Percentiles rank a stretch among this genome's conserved stretches.
These are phyloP conservation scores for Sebastes hubbsi DNA, from an alignment of 2,797 vertebrate species.

Conservation along the genomic window DNA sequence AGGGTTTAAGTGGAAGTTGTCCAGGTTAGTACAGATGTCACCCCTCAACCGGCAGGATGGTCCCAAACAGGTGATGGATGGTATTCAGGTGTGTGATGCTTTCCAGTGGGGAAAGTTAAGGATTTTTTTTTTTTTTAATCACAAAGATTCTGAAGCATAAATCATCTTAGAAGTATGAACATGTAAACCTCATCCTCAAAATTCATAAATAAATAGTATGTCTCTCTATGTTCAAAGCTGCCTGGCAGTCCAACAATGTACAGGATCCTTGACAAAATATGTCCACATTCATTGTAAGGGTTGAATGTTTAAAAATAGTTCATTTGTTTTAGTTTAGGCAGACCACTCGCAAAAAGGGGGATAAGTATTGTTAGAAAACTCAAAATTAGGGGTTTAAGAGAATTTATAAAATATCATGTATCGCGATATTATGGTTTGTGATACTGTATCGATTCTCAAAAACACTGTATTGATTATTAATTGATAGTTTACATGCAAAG, in stretches of 20 bases:
- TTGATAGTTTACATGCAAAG: too few relatives aligned
- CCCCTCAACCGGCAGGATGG: background rate
- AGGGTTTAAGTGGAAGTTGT: constrained; percentile 43
- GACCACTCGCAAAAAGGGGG: background rate
- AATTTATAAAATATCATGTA: too few relatives aligned
- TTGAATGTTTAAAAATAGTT: background rate
- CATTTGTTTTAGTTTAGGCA: background rate
- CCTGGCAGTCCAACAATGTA: background rate
- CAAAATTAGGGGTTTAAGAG: too few relatives aligned
- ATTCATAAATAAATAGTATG: background rate
- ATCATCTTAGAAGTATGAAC: background rate
- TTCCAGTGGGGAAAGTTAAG: background rate
- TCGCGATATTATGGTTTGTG: too few relatives aligned
- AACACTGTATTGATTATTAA: too few relatives aligned
- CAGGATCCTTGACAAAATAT: background rate
- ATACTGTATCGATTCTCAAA: too few relatives aligned
- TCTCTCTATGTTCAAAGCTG: background rate
- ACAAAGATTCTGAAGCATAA: background rate
- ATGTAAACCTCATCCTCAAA: background rate
- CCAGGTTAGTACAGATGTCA: constrained; percentile 9
- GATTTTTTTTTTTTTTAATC: background rate
- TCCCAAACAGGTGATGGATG: background rate
- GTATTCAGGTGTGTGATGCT: background rate
- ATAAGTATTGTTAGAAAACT: background rate
- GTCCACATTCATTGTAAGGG: background rate